Evolutionary conservation across 2,797 vertebrate genomes (phyloP).

Genomic region (Choloepus didactylus): DNA sequence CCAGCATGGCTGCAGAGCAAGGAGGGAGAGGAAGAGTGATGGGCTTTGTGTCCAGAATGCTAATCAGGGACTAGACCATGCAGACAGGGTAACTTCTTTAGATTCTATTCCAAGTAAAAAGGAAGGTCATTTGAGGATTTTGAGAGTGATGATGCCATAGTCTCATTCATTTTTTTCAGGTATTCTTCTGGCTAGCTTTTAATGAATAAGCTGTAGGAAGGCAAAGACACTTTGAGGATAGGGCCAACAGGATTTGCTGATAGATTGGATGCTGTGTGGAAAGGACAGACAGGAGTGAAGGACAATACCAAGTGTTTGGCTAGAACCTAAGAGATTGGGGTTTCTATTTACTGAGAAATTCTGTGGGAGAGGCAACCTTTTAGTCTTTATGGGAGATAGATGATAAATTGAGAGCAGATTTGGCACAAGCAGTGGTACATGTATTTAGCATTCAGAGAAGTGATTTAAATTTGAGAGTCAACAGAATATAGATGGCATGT

Average conservation of each 20-base stretch:
- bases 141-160: neutral
- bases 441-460: neutral
- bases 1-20: neutral
- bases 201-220: neutral
- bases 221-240: neutral
- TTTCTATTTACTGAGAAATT: neutral
- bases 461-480: neutral
- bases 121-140: neutral
- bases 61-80: neutral
- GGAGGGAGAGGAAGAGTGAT: no score
- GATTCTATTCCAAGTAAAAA: neutral
- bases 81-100: neutral
- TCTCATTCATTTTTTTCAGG: neutral
- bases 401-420: neutral
- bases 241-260: neutral
- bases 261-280: neutral
- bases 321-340: neutral
- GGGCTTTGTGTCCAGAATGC: neutral
- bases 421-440: neutral
- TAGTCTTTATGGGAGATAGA: neutral
- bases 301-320: neutral
- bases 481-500: neutral
- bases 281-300: neutral
- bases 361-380: neutral
- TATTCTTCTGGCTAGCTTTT: neutral